These are phyloP conservation scores for Lipotes vexillifer DNA, from an alignment of 2,113 vertebrate species.

Conservation along the genomic window DNA sequence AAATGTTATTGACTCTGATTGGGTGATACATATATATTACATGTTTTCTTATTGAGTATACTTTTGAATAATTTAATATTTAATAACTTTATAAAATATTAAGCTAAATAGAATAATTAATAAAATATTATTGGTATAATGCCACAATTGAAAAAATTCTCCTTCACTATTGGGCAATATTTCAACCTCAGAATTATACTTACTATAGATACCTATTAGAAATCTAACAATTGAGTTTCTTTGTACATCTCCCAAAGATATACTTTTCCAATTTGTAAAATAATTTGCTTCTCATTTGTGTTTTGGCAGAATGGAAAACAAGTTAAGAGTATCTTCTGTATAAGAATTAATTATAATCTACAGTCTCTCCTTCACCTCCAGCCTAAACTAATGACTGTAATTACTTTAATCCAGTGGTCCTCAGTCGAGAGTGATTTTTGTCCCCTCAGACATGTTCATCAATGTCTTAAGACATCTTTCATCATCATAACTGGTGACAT, in stretches of 20 bases:
- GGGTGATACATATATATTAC: background rate
- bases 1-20: background rate
- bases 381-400: background rate
- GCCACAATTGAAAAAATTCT: background rate
- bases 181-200: background rate
- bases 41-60: background rate
- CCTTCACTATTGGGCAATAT: background rate
- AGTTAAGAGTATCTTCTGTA: background rate
- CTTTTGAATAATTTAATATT: background rate
- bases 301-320: background rate
- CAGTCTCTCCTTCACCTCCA: background rate
- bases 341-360: background rate
- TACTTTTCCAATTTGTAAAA: background rate
- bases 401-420: background rate
- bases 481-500: background rate
- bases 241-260: background rate
- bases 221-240: background rate
- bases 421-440: background rate
- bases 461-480: background rate
- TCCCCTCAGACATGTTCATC: background rate
- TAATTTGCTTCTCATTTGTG: background rate
- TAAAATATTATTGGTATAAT: background rate
- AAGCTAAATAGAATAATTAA: background rate
- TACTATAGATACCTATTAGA: background rate
- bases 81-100: background rate